Base-by-base conservation (phyloP, 2,113 vertebrate species). In the Coracopsis vasa region DNA sequence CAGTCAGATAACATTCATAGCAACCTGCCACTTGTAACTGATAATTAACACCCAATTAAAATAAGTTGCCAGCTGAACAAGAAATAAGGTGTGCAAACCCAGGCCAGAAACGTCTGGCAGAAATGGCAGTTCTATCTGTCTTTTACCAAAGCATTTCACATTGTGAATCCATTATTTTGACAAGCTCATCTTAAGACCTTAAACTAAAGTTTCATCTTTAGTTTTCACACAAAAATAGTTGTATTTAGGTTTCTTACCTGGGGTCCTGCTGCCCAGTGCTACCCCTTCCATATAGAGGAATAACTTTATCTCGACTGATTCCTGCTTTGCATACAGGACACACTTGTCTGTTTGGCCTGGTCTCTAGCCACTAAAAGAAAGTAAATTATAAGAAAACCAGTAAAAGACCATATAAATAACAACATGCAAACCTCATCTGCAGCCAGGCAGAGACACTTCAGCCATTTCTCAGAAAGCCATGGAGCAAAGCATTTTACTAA, bases 301-400 rank as follows among this genome's bases (percentile, higher is more conserved):
- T 99, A 60, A 99, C 99, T 97, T 99, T 99, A 87, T 99, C 99
- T 77, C 99, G 97, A 95, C 99, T 99, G 97, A 99, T 99, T 70
- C 99, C 99, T 7, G 99, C 99, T 98, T 99, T 99, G 96, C 99
- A 99, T 2, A 99, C 99, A 19, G 99, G 99, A 97, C 99, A 99
- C 92, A 99, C 99, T 94, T 99, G 99, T 96, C 99, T 98, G 97
- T 99, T 99, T 44, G 99, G 99, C 96, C 99, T 98, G 20, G 99
- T 99, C 96, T 99, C 99, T 96, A 99, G 95, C 99, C 99, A 99
- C 99, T 99, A 94, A 71, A 95, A 96, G 67, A 87, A 87, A 92
- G n/a, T 3, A 80, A 77, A 60, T 67, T 5, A 19, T 25, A 80
- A 85, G 16, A 64, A 74, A 81, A 65, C 13, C 33, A 56, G 28